These are phyloP conservation scores for Piscicola geometra DNA, from an alignment of 2,888 invertebrate genomes.

Conservation along the genomic window DNA sequence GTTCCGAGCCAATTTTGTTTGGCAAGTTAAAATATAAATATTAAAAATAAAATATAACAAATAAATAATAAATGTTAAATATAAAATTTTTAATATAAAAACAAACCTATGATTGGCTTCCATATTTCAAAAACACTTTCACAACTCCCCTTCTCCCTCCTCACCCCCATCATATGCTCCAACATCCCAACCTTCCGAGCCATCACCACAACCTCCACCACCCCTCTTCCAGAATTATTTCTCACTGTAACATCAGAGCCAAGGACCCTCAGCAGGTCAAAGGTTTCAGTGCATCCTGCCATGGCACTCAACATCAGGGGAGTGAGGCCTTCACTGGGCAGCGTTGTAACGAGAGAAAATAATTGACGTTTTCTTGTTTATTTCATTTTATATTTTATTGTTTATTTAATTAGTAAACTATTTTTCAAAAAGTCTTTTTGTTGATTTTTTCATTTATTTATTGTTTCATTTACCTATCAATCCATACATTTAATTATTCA, in stretches of 20 bases:
- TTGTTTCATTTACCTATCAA: too few species aligned
- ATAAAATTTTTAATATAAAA: too few species aligned
- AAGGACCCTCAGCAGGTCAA: not conserved
- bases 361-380: too few species aligned
- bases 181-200: not conserved
- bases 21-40: not conserved
- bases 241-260: not conserved
- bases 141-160: not conserved
- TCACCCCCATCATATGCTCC: not conserved
- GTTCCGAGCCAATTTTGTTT: too few species aligned
- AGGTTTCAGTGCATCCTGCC: not conserved
- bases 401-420: not conserved
- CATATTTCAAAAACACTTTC: too few species aligned
- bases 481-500: too few species aligned
- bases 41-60: not conserved
- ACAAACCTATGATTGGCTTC: too few species aligned
- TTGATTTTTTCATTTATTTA: too few species aligned
- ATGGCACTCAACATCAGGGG: conserved; percentile 7
- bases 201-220: not conserved
- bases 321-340: not conserved
- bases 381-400: too few species aligned
- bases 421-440: too few species aligned
- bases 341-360: too few species aligned
- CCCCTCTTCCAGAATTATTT: not conserved
- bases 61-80: too few species aligned